Conservation (phyloP, 2,113 vertebrate species). For the Anhinga anhinga region DNA sequence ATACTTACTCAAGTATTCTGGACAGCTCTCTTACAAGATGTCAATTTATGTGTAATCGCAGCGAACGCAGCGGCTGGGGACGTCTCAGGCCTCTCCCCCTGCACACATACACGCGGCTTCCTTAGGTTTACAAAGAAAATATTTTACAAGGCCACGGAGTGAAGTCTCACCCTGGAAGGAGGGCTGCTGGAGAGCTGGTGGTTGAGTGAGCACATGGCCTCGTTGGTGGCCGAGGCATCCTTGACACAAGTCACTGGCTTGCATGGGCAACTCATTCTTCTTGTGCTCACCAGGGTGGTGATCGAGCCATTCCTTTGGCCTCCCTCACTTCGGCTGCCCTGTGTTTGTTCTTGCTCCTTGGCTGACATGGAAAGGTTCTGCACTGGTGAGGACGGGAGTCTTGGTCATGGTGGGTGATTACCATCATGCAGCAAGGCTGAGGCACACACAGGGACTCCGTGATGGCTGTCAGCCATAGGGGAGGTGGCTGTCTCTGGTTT, state of each 20-base stretch:
- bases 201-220: rapidly evolving
- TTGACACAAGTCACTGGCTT: neutral
- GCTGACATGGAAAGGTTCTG: neutral
- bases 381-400: neutral
- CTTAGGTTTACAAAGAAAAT: neutral
- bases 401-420: neutral
- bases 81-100: neutral
- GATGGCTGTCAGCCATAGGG: neutral
- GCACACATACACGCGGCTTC: neutral
- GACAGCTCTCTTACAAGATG: neutral
- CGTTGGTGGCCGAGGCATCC: neutral
- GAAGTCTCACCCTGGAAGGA: neutral
- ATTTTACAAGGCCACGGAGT: neutral
- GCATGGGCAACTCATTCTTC: rapidly evolving
- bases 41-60: neutral
- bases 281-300: neutral
- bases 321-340: neutral
- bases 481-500: neutral
- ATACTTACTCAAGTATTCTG: conserved; percentile 14
- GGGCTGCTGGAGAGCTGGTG: neutral
- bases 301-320: rapidly evolving
- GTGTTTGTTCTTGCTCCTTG: neutral
- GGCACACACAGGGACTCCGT: neutral
- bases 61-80: rapidly evolving
- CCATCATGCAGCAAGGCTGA: neutral